Base-by-base conservation (phyloP, 1,140 invertebrate genomes). In the Hydropsyche tenuis region DNA sequence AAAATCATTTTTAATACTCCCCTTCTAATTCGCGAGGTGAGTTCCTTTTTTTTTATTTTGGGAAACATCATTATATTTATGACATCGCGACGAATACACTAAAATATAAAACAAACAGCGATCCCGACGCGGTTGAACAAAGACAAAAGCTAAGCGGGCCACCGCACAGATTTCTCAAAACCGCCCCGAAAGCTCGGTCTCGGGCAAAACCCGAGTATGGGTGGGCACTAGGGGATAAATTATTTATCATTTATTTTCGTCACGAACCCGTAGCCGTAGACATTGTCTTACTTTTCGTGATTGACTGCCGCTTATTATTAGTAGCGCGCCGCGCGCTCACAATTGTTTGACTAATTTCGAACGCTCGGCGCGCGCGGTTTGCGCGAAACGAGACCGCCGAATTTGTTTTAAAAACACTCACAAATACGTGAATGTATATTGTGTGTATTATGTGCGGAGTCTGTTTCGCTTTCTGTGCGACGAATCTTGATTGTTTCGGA, bases 201-300 rank as follows among this genome's bases (percentile, higher is more conserved):
- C 20, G 9, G 30, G 16, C 48, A 53, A n/a, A n/a, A 53, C 48
- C 48, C 48, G 30, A 37, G 30, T 37, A 4, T 3, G n/a, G 48
- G 18, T 23, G 22, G 51, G 16, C 20, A 4, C 18, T 60, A 4
- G 20, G 56, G 20, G 42, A 68, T 68, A 45, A 68, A 68, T 68
- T 68, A 68, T 68, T 68, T 68, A 68, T 68, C 42, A 68, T 68
- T 68, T 68, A 68, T 68, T 68, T 16, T 46, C 65, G 65, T 48
- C 56, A 60, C 56, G 56, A 60, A 14, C 56, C 18, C 20, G 9
- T 12, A 2, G 23, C 20, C 56, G 56, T 27, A 27, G 56, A 60
- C 56, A 60, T 60, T 60, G 56, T 60, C 56, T 60, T 25, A 23
- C 56, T 27, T 23, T 25, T 60, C 56, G 56, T 60, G 56, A 60